Evolutionary conservation across 2,888 invertebrate species (phyloP).

Genomic region (Zootermopsis nevadensis): DNA sequence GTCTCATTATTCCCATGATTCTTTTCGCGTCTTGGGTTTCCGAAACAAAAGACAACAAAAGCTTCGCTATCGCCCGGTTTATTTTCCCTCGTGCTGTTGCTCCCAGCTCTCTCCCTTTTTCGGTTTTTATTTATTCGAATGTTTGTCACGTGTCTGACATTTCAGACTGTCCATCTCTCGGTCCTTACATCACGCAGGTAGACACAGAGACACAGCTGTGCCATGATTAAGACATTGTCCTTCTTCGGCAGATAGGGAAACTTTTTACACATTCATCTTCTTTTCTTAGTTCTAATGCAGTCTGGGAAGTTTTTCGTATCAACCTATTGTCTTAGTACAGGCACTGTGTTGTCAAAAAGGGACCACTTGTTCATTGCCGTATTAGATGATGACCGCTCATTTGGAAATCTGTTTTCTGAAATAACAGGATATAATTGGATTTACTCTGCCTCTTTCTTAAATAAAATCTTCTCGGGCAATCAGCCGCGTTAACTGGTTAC

Average conservation of each 20-base stretch:
- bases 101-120: neutral
- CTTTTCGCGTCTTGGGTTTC: conserved; percentile 27
- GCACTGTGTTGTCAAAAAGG: neutral
- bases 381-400: too few relatives aligned
- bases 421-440: too few relatives aligned
- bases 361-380: neutral
- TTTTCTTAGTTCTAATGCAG: neutral
- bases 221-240: conserved; percentile 35
- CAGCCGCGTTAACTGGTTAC: too few relatives aligned
- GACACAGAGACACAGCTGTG: conserved; percentile 14
- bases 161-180: conserved; percentile 26
- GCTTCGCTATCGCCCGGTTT: too few relatives aligned
- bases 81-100: neutral
- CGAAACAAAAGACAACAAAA: conserved; percentile 34
- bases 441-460: too few relatives aligned
- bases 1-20: conserved; percentile 17
- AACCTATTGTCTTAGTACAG: conserved; percentile 13
- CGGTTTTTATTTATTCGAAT: conserved; percentile 28
- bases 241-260: conserved; percentile 1
- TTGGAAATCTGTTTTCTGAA: too few relatives aligned
- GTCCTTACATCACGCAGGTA: conserved; percentile 6
- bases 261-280: neutral
- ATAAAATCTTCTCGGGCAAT: too few relatives aligned
- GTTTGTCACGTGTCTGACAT: conserved; percentile 36
- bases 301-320: neutral